Percentiles rank a stretch among this genome's conserved stretches.
Conservation (phyloP, 2,113 vertebrate species). For the Octodon degus region DNA sequence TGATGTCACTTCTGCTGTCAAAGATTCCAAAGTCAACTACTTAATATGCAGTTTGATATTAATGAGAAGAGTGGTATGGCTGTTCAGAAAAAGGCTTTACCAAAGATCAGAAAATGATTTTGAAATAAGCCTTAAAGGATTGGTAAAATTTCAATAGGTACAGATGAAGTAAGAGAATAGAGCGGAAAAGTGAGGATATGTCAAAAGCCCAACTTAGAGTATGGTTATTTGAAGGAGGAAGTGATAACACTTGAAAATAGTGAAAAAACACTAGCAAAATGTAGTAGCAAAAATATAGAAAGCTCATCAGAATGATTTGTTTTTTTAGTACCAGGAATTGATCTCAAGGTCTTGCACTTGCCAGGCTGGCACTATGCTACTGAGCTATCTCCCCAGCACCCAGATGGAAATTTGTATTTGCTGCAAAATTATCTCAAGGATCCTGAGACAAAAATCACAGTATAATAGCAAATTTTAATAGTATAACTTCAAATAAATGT, state of each 20-base stretch:
- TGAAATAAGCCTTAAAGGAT: neutral
- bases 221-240: neutral
- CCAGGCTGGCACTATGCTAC: too few relatives aligned
- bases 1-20: neutral
- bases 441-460: neutral
- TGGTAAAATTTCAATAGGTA: neutral
- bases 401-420: neutral
- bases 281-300: neutral
- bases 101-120: neutral
- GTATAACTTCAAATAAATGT: neutral
- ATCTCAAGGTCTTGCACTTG: too few relatives aligned
- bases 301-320: neutral
- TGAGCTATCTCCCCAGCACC: too few relatives aligned
- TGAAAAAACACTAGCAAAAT: neutral
- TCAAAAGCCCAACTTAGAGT: neutral
- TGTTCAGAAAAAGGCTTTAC: neutral
- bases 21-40: neutral
- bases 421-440: neutral
- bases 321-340: neutral
- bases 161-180: neutral
- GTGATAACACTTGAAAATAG: neutral
- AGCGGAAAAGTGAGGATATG: neutral
- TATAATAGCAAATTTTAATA: neutral
- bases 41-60: slow-evolving; percentile 2
- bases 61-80: neutral